Evolutionary conservation across 2,797 vertebrate species (phyloP).

Genomic region (Betta splendens): DNA sequence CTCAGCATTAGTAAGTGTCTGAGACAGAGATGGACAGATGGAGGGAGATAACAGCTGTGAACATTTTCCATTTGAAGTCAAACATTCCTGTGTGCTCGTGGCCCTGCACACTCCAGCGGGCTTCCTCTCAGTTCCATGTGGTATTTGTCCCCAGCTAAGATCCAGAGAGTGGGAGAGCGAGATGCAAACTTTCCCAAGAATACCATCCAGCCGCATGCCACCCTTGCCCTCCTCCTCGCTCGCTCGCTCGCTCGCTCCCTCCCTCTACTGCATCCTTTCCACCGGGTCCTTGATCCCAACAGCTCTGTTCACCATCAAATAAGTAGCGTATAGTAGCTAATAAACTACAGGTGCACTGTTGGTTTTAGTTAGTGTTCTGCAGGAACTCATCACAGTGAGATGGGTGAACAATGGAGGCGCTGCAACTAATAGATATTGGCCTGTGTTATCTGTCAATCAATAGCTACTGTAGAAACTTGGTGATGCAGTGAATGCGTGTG

Average conservation of each 20-base stretch:
- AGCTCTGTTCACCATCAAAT: too few species aligned
- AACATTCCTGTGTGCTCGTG: slow-evolving; percentile 80
- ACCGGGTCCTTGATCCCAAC: too few species aligned
- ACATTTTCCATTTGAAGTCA: slow-evolving; percentile 83
- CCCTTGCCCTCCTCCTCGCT: slow-evolving; percentile 52
- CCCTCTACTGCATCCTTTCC: slow-evolving; percentile 21
- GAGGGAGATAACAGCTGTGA: slow-evolving; percentile 77
- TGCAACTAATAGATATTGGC: too few species aligned
- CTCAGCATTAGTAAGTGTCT: slow-evolving; percentile 45
- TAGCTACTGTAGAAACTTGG: too few species aligned
- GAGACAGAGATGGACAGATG: slow-evolving; percentile 47
- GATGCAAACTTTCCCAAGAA: slow-evolving; percentile 88
- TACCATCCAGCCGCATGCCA: slow-evolving; percentile 80
- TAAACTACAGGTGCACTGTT: too few species aligned
- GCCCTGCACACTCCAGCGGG: slow-evolving; percentile 72
- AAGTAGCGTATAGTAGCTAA: too few species aligned
- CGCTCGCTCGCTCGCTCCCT: slow-evolving; percentile 34
- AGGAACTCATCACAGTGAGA: too few species aligned
- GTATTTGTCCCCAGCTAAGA: slow-evolving; percentile 86
- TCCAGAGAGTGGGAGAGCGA: slow-evolving; percentile 77
- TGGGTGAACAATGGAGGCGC: too few species aligned
- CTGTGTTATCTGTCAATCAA: too few species aligned
- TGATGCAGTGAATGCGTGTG: not conserved
- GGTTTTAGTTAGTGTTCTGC: too few species aligned
- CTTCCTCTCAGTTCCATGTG: slow-evolving; percentile 84